Conservation (phyloP, 2,888 invertebrate genomes). For the Byasa hedistus region DNA sequence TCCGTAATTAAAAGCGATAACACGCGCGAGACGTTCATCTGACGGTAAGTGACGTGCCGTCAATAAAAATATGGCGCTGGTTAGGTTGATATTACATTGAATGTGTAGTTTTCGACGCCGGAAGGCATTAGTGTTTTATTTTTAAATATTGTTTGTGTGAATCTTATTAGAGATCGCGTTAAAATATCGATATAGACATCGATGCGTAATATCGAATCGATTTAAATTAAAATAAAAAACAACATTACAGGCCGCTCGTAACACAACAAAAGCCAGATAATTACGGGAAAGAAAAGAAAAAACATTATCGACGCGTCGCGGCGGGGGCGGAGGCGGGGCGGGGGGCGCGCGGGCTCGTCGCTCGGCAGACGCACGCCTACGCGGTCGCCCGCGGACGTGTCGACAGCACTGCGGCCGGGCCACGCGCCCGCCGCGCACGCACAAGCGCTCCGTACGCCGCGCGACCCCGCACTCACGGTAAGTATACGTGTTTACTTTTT, state of each 20-base stretch:
- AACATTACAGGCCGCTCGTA: not conserved
- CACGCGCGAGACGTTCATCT: too few species aligned
- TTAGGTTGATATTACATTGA: too few species aligned
- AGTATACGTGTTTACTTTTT: not conserved
- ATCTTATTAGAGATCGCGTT: too few species aligned
- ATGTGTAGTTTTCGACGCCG: too few species aligned
- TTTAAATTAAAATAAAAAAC: too few species aligned
- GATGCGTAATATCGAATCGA: slow-evolving; percentile 8
- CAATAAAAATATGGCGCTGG: too few species aligned
- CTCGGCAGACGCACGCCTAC: slow-evolving; percentile 68
- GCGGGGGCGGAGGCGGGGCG: too few species aligned
- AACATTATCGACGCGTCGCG: slow-evolving; percentile 33
- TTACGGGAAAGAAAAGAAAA: slow-evolving; percentile 29
- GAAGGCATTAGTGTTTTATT: too few species aligned
- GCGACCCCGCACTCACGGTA: slow-evolving; percentile 16
- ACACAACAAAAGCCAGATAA: slow-evolving; percentile 29
- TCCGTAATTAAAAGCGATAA: too few species aligned
- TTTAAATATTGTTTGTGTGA: too few species aligned
- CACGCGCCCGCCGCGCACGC: slow-evolving; percentile 77
- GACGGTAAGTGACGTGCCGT: too few species aligned
- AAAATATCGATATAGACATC: not conserved
- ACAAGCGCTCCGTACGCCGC: slow-evolving; percentile 51
- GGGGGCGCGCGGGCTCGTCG: too few species aligned
- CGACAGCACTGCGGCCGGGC: slow-evolving; percentile 68
- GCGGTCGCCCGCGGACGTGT: slow-evolving; percentile 68